Evolutionary conservation across 1,140 invertebrate species (phyloP).

Genomic region (Leptinotarsa texana): DNA sequence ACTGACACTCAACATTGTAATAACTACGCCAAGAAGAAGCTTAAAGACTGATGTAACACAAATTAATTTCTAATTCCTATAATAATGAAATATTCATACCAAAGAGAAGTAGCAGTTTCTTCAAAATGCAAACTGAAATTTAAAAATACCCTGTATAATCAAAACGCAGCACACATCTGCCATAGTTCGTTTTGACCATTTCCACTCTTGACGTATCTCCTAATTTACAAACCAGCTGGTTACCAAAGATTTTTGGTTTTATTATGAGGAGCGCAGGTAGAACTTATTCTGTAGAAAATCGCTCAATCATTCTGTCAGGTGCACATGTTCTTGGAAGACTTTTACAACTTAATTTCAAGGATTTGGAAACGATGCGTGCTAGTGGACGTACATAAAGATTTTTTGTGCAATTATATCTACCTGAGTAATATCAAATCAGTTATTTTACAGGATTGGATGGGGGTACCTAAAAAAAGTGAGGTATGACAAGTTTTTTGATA

Average conservation of each 20-base stretch:
- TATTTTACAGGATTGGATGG: background rate
- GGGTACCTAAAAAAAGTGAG: background rate
- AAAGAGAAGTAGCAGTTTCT: too few species aligned
- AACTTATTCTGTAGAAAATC: constrained; percentile 12
- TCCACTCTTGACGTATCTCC: background rate
- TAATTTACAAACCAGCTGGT: constrained; percentile 1
- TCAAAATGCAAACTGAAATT: too few species aligned
- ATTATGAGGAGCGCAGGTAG: constrained; percentile 6
- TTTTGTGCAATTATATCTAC: constrained; percentile 3
- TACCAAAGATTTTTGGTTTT: background rate
- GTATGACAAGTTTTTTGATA: background rate
- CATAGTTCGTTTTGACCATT: background rate
- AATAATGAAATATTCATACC: too few species aligned
- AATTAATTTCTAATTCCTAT: too few species aligned
- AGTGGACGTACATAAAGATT: background rate
- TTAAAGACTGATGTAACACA: too few species aligned
- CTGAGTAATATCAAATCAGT: background rate
- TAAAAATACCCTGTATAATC: too few species aligned
- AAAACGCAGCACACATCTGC: too few species aligned
- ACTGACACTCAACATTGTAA: too few species aligned
- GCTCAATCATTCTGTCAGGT: constrained; percentile 20
- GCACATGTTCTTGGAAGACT: constrained; percentile 14
- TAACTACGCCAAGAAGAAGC: too few species aligned
- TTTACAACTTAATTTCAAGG: constrained; percentile 11
- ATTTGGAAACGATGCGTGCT: background rate